Percentiles rank a stretch among this genome's conserved stretches.
phyloP scores from a whole-genome alignment of 1,140 invertebrate species.

The Lutraria rhynchaena region DNA sequence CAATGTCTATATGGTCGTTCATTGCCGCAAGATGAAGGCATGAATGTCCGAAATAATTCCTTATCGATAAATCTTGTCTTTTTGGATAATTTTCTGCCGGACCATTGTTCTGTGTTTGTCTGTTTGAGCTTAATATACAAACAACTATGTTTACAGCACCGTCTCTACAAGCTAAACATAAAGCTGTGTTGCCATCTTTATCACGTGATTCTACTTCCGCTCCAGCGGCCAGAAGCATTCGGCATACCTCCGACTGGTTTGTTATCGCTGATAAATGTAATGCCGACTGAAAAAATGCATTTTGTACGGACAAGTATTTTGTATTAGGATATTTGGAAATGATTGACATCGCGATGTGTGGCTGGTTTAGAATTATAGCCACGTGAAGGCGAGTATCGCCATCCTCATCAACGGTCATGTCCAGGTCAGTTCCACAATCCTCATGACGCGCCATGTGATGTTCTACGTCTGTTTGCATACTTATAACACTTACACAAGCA shows the following conservation, averaged over 20 bases:
- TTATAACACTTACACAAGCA: too few relatives aligned
- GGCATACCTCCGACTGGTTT: slow-evolving; percentile 85
- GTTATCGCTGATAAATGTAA: slow-evolving; percentile 89
- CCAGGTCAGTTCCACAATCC: too few relatives aligned
- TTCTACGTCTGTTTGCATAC: too few relatives aligned
- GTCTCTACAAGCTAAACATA: slow-evolving; percentile 81
- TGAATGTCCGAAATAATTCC: slow-evolving; percentile 32
- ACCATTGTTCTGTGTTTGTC: neutral
- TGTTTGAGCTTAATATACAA: neutral
- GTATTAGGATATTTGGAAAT: slow-evolving; percentile 53
- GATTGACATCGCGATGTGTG: slow-evolving; percentile 55
- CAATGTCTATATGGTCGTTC: slow-evolving; percentile 20
- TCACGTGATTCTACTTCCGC: slow-evolving; percentile 81
- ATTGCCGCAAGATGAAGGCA: slow-evolving; percentile 48
- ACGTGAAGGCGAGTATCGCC: slow-evolving; percentile 65
- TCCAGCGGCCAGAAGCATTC: slow-evolving; percentile 87
- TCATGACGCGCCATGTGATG: too few relatives aligned
- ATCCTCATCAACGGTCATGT: slow-evolving; percentile 19
- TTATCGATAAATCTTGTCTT: slow-evolving; percentile 1
- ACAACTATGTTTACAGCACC: slow-evolving; percentile 86
- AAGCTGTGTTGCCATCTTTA: slow-evolving; percentile 69
- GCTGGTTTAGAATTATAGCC: slow-evolving; percentile 64
- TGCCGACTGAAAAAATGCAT: slow-evolving; percentile 83
- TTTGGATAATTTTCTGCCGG: neutral
- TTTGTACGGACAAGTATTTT: slow-evolving; percentile 59